phyloP scores from a whole-genome alignment of 64 coral and sea anemone species.

The Montipora capricornis region DNA sequence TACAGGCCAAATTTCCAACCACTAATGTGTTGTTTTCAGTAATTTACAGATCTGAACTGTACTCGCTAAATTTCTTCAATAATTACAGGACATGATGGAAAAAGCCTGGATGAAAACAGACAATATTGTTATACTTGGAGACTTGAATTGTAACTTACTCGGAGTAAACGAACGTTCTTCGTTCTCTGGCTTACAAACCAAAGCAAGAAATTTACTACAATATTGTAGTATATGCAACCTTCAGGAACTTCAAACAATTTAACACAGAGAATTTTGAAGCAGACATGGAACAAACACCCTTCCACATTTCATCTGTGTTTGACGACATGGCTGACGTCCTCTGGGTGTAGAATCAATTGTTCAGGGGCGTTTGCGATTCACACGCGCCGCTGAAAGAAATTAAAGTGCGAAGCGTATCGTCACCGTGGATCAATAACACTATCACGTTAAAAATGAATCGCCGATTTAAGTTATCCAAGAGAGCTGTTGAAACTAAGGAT shows the following conservation, averaged over 20 bases:
- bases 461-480: too few relatives aligned
- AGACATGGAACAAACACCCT: not conserved
- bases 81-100: too few relatives aligned
- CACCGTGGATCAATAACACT: too few relatives aligned
- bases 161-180: too few relatives aligned
- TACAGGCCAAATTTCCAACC: conserved; percentile 58
- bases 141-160: conserved; percentile 2
- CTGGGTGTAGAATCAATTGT: too few relatives aligned
- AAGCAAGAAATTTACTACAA: conserved; percentile 50
- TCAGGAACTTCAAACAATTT: not conserved
- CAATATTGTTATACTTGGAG: not conserved
- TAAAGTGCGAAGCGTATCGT: too few relatives aligned
- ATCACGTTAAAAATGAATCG: too few relatives aligned
- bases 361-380: too few relatives aligned
- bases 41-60: conserved; percentile 47
- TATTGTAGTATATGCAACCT: not conserved
- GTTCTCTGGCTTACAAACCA: conserved; percentile 14
- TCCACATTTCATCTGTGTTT: not conserved
- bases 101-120: too few relatives aligned
- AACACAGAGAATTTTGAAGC: not conserved
- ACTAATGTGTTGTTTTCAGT: conserved; percentile 35
- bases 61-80: conserved; percentile 33
- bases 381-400: too few relatives aligned
- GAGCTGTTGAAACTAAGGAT: too few relatives aligned
- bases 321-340: too few relatives aligned